Base-by-base conservation (phyloP, 2,888 invertebrate genomes). In the Melinopterus prodromus region DNA sequence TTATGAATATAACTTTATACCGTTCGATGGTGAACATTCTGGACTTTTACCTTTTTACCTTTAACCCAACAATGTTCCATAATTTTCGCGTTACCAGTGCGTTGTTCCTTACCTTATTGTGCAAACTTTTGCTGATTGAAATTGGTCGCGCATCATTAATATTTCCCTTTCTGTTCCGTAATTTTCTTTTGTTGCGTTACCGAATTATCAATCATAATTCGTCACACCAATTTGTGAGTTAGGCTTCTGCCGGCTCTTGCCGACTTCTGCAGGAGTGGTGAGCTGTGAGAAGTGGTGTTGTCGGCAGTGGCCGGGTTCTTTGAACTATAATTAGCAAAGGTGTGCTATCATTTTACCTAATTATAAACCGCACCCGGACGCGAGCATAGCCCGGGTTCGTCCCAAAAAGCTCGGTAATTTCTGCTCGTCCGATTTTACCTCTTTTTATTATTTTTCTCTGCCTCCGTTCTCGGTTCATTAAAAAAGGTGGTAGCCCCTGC, bases 261-360 rank as follows among this genome's bases (percentile, higher is more conserved):
- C 9, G 53, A 12, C 53, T 53, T 53, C 12, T 53, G 9, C 53
- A 12, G 9, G 12, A 53, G 53, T 53, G 53, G 53, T 26, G 26
- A 26, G 26, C 74, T 12, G 35, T 35, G 71, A n/a, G 35, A 35
- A 15, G 74, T 16, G 78, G 69, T 69, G 69, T 16, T 75, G 79
- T 70, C 79, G 81, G 81, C 76, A 77, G 26, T 70, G 37, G 72
- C 69, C 70, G 69, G 70, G 70, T 81, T 79, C 84, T 83, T 84
- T 83, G 83, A 84, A 85, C 84, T 83, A 80, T 85, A 85, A 85
- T 84, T 85, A 85, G 85, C 84, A 83, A 85, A 84, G 85, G 84
- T 84, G 84, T 85, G 85, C 84, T 84, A 85, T 84, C 84, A 84
- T 85, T 85, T 53, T 84, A 84, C 83, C 83, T 84, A 84, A 84